These are phyloP conservation scores for Pheosia gnoma DNA, from an alignment of 2,888 invertebrate genomes.

Conservation along the genomic window DNA sequence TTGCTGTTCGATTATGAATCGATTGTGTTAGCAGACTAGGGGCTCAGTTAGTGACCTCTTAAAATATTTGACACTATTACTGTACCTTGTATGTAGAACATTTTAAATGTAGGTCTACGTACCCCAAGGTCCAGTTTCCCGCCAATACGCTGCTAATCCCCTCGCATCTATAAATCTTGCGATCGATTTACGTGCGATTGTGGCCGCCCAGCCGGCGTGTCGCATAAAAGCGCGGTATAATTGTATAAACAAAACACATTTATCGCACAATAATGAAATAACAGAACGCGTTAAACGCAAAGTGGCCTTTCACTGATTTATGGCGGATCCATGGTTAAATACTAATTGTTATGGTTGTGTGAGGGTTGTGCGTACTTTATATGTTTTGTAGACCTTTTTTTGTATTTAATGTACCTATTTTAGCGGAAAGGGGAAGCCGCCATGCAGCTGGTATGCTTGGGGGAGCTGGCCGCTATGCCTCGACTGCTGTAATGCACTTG, in stretches of 20 bases:
- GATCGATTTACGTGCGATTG: constrained; percentile 60
- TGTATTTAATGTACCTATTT: too few relatives aligned
- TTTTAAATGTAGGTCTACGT: not conserved
- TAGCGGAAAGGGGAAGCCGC: too few relatives aligned
- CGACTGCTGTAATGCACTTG: too few relatives aligned
- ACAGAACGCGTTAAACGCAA: constrained; percentile 35
- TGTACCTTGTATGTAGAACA: too few relatives aligned
- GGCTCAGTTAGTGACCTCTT: too few relatives aligned
- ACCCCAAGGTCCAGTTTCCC: constrained; percentile 25
- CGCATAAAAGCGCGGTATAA: constrained; percentile 34
- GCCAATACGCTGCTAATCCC: constrained; percentile 40
- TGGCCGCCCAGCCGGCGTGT: constrained; percentile 41
- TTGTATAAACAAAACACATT: constrained; percentile 31
- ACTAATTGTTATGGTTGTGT: constrained; percentile 8
- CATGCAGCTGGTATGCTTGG: too few relatives aligned
- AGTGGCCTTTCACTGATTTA: constrained; percentile 29
- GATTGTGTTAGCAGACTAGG: too few relatives aligned
- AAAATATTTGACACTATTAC: too few relatives aligned
- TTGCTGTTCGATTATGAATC: too few relatives aligned
- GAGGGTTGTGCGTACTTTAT: not conserved
- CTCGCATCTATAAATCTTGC: constrained; percentile 51
- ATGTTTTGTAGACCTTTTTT: not conserved
- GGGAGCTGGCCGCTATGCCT: too few relatives aligned
- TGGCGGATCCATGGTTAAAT: constrained; percentile 8
- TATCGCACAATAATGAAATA: constrained; percentile 15